A percentile compares a stretch with the other conserved stretches of the same genome.
These are phyloP conservation scores for Aphis craccivora DNA, from an alignment of 1,140 invertebrate genomes.

Conservation along the genomic window DNA sequence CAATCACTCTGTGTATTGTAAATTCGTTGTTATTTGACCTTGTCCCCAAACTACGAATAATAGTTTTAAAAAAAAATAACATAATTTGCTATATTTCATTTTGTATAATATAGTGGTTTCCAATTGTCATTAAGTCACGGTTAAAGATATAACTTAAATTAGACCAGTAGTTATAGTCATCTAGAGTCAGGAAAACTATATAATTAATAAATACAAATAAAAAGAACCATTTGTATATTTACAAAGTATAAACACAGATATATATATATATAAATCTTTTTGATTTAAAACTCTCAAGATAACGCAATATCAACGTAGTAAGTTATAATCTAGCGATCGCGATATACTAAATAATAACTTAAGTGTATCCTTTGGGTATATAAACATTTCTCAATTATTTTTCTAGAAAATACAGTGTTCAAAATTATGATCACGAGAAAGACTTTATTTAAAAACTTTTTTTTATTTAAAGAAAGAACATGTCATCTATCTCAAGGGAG, in stretches of 20 bases:
- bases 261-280: not conserved
- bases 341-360: not conserved
- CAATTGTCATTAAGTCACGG: too few relatives aligned
- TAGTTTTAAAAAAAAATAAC: too few relatives aligned
- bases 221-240: not conserved
- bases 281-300: not conserved
- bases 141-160: too few relatives aligned
- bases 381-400: not conserved
- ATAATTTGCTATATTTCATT: too few relatives aligned
- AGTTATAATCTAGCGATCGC: not conserved
- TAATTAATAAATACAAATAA: not conserved
- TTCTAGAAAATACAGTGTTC: not conserved
- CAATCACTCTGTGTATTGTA: too few relatives aligned
- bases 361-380: conserved; percentile 1
- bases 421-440: not conserved
- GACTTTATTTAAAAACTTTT: conserved; percentile 17
- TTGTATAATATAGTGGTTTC: too few relatives aligned
- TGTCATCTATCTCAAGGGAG: conserved; percentile 18
- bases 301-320: not conserved
- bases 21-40: too few relatives aligned
- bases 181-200: too few relatives aligned
- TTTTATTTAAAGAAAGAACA: not conserved
- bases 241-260: not conserved
- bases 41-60: too few relatives aligned
- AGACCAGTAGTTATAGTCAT: too few relatives aligned